Conservation (phyloP, 2,797 vertebrate species). For the Sylvia borin region DNA sequence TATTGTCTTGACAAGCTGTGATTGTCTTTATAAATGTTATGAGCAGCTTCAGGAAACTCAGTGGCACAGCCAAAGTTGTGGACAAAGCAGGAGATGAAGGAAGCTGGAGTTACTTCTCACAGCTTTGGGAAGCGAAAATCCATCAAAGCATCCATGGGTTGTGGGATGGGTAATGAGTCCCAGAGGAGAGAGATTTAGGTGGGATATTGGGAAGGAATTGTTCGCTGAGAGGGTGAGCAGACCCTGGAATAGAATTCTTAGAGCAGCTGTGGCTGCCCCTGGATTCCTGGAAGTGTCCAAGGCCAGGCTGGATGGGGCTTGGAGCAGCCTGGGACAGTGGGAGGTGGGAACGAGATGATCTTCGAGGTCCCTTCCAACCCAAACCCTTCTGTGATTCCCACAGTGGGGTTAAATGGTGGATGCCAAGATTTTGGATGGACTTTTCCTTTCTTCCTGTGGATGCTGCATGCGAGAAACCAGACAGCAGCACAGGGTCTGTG, state of each 20-base stretch:
- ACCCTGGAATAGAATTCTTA: neutral
- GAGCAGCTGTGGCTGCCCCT: neutral
- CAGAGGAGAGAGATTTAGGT: neutral
- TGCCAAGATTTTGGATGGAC: too few species aligned
- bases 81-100: neutral
- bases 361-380: neutral
- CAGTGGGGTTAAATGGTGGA: too few species aligned
- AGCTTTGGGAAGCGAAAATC: neutral
- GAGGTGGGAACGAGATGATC: fast-evolving
- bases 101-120: neutral
- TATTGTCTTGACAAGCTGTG: neutral
- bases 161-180: neutral
- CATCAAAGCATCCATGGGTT: too few species aligned
- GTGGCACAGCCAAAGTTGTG: neutral
- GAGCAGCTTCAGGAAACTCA: neutral
- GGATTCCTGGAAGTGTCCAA: neutral
- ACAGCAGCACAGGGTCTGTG: too few species aligned
- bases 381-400: neutral
- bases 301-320: neutral
- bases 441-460: neutral
- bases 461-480: too few species aligned
- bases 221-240: neutral
- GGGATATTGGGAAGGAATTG: neutral
- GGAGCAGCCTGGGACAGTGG: neutral
- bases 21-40: neutral